Conservation (phyloP, 2,797 vertebrate species). For the Acipenser transmontanus region DNA sequence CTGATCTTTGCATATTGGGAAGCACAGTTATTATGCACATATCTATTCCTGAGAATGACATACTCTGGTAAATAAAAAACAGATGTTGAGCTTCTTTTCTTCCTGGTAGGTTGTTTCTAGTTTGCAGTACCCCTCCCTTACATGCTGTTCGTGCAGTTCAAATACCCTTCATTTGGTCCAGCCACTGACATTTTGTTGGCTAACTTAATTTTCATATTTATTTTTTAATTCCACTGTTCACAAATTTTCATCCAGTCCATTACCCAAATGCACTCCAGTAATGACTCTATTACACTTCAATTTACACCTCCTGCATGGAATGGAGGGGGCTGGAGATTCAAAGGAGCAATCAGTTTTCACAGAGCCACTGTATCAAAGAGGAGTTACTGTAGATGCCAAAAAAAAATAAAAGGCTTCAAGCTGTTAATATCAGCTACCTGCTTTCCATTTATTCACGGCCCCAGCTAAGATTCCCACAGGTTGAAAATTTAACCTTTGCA, state of each 20-base stretch:
- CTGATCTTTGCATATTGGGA: too few relatives aligned
- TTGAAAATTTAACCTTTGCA: background rate
- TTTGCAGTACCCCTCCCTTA: too few relatives aligned
- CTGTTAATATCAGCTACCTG: background rate
- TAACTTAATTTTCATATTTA: background rate
- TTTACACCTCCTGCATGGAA: background rate
- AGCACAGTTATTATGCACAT: too few relatives aligned
- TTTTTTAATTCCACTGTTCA: background rate
- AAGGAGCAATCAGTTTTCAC: constrained; percentile 3
- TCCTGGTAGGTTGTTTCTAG: too few relatives aligned
- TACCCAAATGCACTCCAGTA: background rate
- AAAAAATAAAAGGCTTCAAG: constrained; percentile 1
- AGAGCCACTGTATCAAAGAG: constrained; percentile 3
- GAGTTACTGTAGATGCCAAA: background rate
- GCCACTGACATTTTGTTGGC: background rate
- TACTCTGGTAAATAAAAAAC: too few relatives aligned
- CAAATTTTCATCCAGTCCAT: background rate
- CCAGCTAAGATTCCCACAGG: background rate
- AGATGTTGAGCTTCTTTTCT: too few relatives aligned
- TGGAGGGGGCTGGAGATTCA: background rate
- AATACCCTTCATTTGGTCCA: background rate
- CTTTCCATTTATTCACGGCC: background rate
- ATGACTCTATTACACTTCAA: background rate
- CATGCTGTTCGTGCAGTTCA: too few relatives aligned
- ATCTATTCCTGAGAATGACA: too few relatives aligned